Conservation (phyloP, 2,797 vertebrate species). For the Chelonia mydas region DNA sequence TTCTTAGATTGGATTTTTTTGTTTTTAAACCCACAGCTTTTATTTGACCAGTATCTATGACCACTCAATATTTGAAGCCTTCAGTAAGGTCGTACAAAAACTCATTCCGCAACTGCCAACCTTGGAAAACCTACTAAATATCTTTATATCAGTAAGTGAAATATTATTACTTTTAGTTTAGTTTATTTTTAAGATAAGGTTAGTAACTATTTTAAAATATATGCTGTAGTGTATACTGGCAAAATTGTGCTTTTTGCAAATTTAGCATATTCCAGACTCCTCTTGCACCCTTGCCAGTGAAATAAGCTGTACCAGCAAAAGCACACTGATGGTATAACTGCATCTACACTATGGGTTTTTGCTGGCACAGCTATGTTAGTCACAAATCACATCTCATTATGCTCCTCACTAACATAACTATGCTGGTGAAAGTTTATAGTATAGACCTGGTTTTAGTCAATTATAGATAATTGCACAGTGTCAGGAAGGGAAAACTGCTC, state of each 20-base stretch:
- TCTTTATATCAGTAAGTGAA: conserved; percentile 96
- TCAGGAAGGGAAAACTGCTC: neutral
- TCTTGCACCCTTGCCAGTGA: neutral
- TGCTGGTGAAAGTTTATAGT: neutral
- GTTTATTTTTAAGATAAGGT: no score
- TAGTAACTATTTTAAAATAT: no score
- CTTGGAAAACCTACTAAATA: conserved; percentile 98
- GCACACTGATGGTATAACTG: neutral
- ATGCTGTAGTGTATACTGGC: neutral
- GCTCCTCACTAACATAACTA: neutral
- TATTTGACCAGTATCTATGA: conserved; percentile 99
- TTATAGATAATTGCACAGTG: neutral
- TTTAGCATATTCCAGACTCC: neutral
- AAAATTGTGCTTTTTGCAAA: neutral
- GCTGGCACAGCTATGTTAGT: neutral
- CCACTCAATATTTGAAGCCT: conserved; percentile 99
- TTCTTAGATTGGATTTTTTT: neutral
- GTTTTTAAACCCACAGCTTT: conserved; percentile 86
- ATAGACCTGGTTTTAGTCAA: neutral
- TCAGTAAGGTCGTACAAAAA: conserved; percentile 99
- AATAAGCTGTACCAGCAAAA: neutral
- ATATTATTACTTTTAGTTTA: neutral
- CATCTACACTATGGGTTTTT: neutral
- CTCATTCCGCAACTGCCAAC: conserved; percentile 98
- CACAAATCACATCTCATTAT: no score